A percentile compares a stretch with the other conserved stretches of the same genome.
Conservation (phyloP, 2,888 invertebrate genomes). For the Tachina lurida region DNA sequence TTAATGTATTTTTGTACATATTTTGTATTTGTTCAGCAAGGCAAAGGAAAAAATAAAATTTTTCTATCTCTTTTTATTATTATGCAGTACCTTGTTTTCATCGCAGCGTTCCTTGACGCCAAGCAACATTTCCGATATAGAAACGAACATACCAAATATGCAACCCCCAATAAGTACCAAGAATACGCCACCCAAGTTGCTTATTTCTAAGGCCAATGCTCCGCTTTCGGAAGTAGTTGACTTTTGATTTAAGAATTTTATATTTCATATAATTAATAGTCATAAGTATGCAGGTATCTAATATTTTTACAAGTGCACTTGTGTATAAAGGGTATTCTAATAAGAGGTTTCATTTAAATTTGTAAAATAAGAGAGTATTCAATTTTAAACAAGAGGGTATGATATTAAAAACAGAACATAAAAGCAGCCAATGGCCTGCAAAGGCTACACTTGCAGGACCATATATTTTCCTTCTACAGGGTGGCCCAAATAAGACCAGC, state of each 20-base stretch:
- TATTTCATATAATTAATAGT: slow-evolving; percentile 13
- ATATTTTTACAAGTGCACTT: background rate
- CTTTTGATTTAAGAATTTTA: slow-evolving; percentile 73
- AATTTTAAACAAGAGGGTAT: too few relatives aligned
- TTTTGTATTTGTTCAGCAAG: background rate
- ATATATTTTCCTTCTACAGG: too few relatives aligned
- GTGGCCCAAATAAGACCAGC: too few relatives aligned
- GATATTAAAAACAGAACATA: too few relatives aligned
- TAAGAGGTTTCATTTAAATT: too few relatives aligned
- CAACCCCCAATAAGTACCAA: slow-evolving; percentile 85
- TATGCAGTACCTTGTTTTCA: slow-evolving; percentile 79
- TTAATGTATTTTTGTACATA: slow-evolving; percentile 7
- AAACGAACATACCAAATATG: slow-evolving; percentile 80
- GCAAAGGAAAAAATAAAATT: background rate
- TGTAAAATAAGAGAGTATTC: too few relatives aligned
- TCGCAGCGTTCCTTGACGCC: slow-evolving; percentile 80
- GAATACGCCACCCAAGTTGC: slow-evolving; percentile 88
- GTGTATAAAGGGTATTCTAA: too few relatives aligned
- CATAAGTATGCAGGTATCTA: background rate
- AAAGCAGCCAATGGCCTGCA: too few relatives aligned
- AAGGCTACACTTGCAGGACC: too few relatives aligned
- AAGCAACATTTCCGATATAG: slow-evolving; percentile 80
- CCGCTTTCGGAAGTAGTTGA: slow-evolving; percentile 79
- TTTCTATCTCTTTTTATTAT: background rate
- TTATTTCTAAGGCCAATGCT: slow-evolving; percentile 85